Evolutionary conservation across 2,888 invertebrate species (phyloP), one percentile per base, ranked within the genome.

Genomic region (Allolobophora icterica): DNA sequence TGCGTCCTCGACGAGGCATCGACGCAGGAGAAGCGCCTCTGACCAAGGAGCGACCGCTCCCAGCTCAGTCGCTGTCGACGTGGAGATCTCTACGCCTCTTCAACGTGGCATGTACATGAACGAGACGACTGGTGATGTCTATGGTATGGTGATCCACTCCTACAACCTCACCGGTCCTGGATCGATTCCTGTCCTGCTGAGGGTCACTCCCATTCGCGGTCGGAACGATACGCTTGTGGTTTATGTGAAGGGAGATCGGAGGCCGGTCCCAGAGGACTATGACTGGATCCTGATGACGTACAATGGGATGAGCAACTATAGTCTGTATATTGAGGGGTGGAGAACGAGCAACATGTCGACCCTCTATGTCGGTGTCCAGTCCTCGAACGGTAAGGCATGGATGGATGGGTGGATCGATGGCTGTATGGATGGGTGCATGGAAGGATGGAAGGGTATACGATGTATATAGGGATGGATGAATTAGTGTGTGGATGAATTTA

Each of bases 271-370:
- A 8, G 33, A 52, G 35, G 90, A 90, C 15, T 90, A 71, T 35
- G 90, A 90, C 35, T 90, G 90, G 90, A 30, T 90, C 2, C 35
- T 90, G 71, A n/a, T 90, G 90, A 87, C 87, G 5, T 5, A 87
- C 15, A 35, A 87, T 15, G 87, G 38, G 8, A 87, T 13, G 8
- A 34, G 38, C 87, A 87, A 87, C 87, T 87, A 87, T 19, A 87
- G 87, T 38, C 21, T 87, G 19, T 87, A 34, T 17, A 5, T 87
- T 4, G 87, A 87, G 21, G 38, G 21, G 2, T 11, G 24, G 34
- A 21, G 0, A 24, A 87, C 35, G 35, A n/a, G n/a, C 17, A 87
- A 87, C 15, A 15, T 33, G 87, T 35, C 87, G 5, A 21, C 6
- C 0, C 1, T 87, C 13, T 87, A 35, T 24, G 87, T 87, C 38